Evolutionary conservation across 2,113 vertebrate species (phyloP), one percentile per base, ranked within the genome.

Genomic region (Macrotis lagotis): DNA sequence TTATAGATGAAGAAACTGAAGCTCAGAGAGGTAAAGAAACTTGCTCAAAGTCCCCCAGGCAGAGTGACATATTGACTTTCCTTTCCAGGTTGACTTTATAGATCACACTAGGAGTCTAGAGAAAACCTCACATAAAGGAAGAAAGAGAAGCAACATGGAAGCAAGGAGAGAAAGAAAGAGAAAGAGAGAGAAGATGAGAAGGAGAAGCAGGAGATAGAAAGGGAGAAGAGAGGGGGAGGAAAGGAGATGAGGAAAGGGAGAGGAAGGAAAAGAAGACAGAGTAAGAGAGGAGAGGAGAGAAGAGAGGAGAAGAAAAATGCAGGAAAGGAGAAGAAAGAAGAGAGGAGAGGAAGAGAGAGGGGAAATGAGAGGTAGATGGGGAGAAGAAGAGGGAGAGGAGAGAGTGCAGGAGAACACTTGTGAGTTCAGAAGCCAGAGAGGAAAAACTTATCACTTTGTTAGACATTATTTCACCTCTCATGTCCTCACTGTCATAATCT

Each of bases 401-500:
- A 59, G 28, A 14, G 53, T 9, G 25, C 26, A 8, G 16, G 12
- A 14, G 31, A 11, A 16, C 59, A 66, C 31, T 31, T 66, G 11
- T 66, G n/a, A 83, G 16, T 83, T 83, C 66, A 83, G 66, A 83
- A n/a, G 47, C 90, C 92, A 49, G 91, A 90, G 90, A 96, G 91
- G 96, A 0, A 37, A 91, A 97, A 92, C 50, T 89, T 88, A 91
- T 92, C 26, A n/a, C 91, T 95, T 88, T 90, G 66, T 96, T 93
- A 11, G 28, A 90, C 9, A 24, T 50, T 96, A 47, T 37, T 96
- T 94, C 83, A 48, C 93, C 92, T 96, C 95, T 89, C 51, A n/a
- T 44, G 94, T 66, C 91, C 96, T 88, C 44, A 0, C 12, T 92
- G 90, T 88, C 94, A 91, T 93, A 91, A 90, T 96, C 96, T 95